Base-by-base conservation (phyloP, 1,140 invertebrate genomes). In the Holotrichia oblita region DNA sequence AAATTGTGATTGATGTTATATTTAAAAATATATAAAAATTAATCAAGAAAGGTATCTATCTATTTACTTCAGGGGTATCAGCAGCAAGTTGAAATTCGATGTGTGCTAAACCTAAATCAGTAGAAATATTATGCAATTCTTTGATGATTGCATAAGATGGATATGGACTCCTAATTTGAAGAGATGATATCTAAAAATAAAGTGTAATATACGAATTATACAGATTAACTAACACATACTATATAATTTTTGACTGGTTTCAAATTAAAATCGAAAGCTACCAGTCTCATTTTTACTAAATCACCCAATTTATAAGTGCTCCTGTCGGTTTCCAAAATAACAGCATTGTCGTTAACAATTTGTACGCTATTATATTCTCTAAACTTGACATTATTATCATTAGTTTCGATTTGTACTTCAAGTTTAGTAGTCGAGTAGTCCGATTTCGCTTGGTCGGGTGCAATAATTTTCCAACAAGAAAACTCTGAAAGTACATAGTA, bases 301-400 rank as follows among this genome's bases (percentile, higher is more conserved):
- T 92, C 90, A 8, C 90, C 89, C 4, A 92, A 90, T 81, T 92
- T 92, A 82, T 93, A 93, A n/a, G 91, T 87, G 0, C 88, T 86
- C 82, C 88, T 88, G 79, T 89, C 89, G 3, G 89, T 90, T 83
- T 89, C 88, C 1, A 69, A 12, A 0, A 69, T 22, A 69, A 55
- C 44, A 64, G 17, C 61, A 22, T 69, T 34, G 22, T 69, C 20
- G 8, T 14, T 24, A 34, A 22, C 6, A 17, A 20, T 20, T 3
- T 9, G 17, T 10, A 64, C 20, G 17, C 0, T 24, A 27, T 22
- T 69, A 22, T 9, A 6, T 69, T 9, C 61, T 27, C 0, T 17
- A 14, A 69, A 69, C 24, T 24, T 34, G 10, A 69, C 22, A 20
- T 24, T 69, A 27, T 9, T 24, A 27, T 69, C 27, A 14, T 7